These are phyloP conservation scores for Spilarctia lutea DNA, from an alignment of 2,888 invertebrate species.

Conservation along the genomic window DNA sequence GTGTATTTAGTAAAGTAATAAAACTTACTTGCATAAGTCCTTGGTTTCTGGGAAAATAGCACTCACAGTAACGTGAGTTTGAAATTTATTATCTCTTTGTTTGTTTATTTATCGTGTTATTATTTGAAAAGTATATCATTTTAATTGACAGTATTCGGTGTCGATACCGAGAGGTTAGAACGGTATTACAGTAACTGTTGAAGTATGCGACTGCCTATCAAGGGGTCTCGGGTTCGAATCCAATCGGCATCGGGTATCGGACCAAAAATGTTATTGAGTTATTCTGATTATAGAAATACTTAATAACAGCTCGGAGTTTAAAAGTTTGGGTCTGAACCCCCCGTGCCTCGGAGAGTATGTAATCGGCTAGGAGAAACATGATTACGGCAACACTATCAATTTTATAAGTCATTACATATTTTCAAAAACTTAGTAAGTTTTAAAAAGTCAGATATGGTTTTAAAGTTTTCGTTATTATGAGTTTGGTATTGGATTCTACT, in stretches of 20 bases:
- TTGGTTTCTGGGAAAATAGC: neutral
- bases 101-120: neutral
- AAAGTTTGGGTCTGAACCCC: too few relatives aligned
- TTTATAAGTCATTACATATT: neutral
- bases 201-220: too few relatives aligned
- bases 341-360: too few relatives aligned
- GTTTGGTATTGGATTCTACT: neutral
- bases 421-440: neutral
- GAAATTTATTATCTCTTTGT: neutral
- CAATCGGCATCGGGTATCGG: too few relatives aligned
- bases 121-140: neutral
- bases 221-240: too few relatives aligned
- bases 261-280: too few relatives aligned
- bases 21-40: neutral
- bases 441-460: neutral
- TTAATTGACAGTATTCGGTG: neutral
- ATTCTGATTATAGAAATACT: too few relatives aligned
- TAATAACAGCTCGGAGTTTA: too few relatives aligned
- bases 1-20: neutral
- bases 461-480: neutral
- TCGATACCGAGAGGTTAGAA: neutral
- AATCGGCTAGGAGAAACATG: too few relatives aligned
- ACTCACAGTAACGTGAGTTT: neutral
- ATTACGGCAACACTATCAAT: too few relatives aligned
- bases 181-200: neutral